phyloP scores from a whole-genome alignment of 2,888 invertebrate genomes.

The Tuberolachnus salignus region DNA sequence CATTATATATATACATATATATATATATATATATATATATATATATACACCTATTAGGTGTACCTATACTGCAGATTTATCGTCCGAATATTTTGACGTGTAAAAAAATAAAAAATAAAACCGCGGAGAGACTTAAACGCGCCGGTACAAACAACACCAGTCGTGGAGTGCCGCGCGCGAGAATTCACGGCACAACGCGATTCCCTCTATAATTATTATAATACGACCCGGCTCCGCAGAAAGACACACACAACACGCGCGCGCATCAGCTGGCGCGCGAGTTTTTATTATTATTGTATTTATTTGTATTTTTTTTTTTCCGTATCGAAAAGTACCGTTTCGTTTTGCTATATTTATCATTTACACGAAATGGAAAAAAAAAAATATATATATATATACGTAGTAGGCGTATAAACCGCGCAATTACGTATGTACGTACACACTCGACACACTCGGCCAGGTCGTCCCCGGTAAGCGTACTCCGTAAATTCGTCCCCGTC shows the following conservation, averaged over 20 bases:
- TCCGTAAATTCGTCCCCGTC: not conserved
- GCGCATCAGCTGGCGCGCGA: not conserved
- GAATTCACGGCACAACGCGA: slow-evolving; percentile 40
- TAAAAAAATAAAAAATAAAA: slow-evolving; percentile 26
- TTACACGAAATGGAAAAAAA: slow-evolving; percentile 20
- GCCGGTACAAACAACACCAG: not conserved
- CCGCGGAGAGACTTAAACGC: slow-evolving; percentile 36
- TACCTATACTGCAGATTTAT: too few relatives aligned
- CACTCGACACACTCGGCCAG: not conserved
- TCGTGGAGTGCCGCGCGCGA: slow-evolving; percentile 27
- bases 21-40: slow-evolving; percentile 11
- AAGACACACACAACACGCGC: not conserved
- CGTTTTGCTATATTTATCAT: slow-evolving; percentile 1
- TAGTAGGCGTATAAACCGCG: slow-evolving; percentile 33
- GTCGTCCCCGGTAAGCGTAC: not conserved
- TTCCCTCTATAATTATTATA: slow-evolving; percentile 23
- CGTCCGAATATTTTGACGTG: slow-evolving; percentile 15
- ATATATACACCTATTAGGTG: slow-evolving; percentile 3
- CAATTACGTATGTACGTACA: slow-evolving; percentile 26
- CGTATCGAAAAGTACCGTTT: slow-evolving; percentile 25
- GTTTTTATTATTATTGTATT: not conserved
- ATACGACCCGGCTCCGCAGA: not conserved
- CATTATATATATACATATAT: too few relatives aligned
- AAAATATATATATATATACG: not conserved
- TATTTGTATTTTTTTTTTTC: not conserved